A percentile compares a stretch with the other conserved stretches of the same genome.
Conservation (phyloP, 2,797 vertebrate species). For the Malacoctenus gilli region DNA sequence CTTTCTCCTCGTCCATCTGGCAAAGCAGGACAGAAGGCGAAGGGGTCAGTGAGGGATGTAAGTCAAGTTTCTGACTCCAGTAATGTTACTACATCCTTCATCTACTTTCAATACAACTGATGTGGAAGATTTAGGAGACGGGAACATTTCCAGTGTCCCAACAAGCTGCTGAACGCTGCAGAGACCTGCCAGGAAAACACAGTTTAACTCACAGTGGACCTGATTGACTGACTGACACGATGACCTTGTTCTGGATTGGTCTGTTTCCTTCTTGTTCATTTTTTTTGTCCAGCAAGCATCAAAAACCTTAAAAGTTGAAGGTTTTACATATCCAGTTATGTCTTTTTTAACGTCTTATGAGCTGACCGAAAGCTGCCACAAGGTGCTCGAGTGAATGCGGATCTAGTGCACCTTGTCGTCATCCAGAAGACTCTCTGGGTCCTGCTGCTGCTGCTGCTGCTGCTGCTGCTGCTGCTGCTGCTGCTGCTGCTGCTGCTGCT, state of each 20-base stretch:
- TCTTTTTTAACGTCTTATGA: too few species aligned
- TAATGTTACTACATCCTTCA: neutral
- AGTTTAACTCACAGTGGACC: conserved; percentile 26
- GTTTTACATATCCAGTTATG: too few species aligned
- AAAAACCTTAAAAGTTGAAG: conserved; percentile 70
- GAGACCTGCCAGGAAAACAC: conserved; percentile 11
- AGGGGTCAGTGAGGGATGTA: conserved; percentile 8
- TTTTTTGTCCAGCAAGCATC: conserved; percentile 28
- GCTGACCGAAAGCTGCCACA: too few species aligned
- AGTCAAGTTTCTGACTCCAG: neutral
- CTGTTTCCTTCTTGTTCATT: conserved; percentile 8
- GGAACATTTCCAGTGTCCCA: neutral
- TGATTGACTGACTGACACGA: conserved; percentile 15
- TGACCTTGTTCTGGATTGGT: conserved; percentile 64
- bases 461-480: too few species aligned
- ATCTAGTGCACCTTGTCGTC: conserved; percentile 88
- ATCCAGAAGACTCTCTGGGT: conserved; percentile 74
- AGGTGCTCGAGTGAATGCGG: too few species aligned
- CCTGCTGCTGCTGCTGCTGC: conserved; percentile 75
- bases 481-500: too few species aligned
- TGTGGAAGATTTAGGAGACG: conserved; percentile 4
- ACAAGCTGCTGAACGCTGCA: neutral
- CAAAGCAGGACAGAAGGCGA: conserved; percentile 14
- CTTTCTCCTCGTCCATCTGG: conserved; percentile 91
- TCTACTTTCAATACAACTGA: neutral